phyloP scores from a whole-genome alignment of 2,888 invertebrate genomes.

The Acanthosepion lycidas region DNA sequence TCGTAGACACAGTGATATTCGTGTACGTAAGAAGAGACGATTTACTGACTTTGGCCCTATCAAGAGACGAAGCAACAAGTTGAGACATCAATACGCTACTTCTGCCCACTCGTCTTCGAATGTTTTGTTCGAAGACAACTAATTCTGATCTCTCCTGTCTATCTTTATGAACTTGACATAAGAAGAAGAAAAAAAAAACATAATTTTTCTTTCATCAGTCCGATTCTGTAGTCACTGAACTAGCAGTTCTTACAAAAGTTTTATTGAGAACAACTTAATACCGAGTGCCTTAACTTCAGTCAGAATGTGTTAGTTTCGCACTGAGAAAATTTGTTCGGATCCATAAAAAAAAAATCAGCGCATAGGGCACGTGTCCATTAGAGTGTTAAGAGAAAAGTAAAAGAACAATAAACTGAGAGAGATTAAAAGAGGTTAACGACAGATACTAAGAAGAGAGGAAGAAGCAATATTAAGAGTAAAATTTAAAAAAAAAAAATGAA shows the following conservation, averaged over 20 bases:
- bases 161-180: background rate
- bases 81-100: no score
- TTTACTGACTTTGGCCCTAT: no score
- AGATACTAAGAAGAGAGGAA: background rate
- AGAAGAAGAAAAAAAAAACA: background rate
- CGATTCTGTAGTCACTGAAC: background rate
- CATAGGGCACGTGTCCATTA: background rate
- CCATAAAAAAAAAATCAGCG: background rate
- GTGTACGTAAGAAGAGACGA: background rate
- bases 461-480: background rate
- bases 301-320: background rate
- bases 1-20: background rate
- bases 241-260: background rate
- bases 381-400: background rate
- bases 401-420: background rate
- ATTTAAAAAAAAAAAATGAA: background rate
- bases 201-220: background rate
- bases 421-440: background rate
- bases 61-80: no score
- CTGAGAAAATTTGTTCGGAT: slow-evolving; percentile 15
- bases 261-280: background rate
- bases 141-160: background rate
- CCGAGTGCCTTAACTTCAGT: background rate
- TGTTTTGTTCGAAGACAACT: no score
- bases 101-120: no score